phyloP scores from a whole-genome alignment of 2,797 vertebrate genomes.

The Diplodus puntazzo region DNA sequence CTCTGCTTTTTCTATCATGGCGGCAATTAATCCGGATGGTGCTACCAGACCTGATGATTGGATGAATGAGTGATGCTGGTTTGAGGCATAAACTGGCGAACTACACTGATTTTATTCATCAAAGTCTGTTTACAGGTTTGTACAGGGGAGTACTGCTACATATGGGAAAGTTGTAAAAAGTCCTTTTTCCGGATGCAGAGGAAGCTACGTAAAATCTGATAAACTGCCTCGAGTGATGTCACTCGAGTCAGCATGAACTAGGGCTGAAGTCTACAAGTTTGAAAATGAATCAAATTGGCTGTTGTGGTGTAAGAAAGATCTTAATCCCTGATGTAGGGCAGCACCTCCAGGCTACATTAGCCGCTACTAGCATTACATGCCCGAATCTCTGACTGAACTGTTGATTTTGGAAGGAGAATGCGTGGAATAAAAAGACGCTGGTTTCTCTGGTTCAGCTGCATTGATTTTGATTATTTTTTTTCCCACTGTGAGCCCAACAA shows the following conservation, averaged over 20 bases:
- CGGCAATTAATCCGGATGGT: slow-evolving; percentile 60
- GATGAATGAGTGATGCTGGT: slow-evolving; percentile 17
- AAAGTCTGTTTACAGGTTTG: slow-evolving; percentile 14
- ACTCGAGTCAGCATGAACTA: neutral
- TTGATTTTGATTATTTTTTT: neutral
- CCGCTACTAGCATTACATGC: too few species aligned
- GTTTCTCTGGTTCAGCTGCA: too few species aligned
- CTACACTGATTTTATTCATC: neutral
- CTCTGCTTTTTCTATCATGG: slow-evolving; percentile 46
- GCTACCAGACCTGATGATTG: slow-evolving; percentile 42
- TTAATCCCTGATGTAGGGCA: neutral
- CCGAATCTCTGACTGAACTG: neutral
- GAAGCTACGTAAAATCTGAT: neutral
- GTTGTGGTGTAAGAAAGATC: neutral
- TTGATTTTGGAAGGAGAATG: neutral
- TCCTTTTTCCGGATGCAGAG: neutral
- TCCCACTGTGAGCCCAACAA: neutral
- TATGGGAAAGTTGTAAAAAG: neutral
- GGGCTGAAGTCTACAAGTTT: neutral
- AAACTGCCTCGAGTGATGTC: slow-evolving; percentile 15
- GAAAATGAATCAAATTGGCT: neutral
- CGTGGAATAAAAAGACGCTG: neutral
- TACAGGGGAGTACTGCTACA: neutral
- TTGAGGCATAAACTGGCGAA: slow-evolving; percentile 4
- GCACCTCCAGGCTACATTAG: too few species aligned